Percentiles rank a stretch among this genome's conserved stretches.
Conservation (phyloP, 2,113 vertebrate genomes). For the Notechis scutatus region DNA sequence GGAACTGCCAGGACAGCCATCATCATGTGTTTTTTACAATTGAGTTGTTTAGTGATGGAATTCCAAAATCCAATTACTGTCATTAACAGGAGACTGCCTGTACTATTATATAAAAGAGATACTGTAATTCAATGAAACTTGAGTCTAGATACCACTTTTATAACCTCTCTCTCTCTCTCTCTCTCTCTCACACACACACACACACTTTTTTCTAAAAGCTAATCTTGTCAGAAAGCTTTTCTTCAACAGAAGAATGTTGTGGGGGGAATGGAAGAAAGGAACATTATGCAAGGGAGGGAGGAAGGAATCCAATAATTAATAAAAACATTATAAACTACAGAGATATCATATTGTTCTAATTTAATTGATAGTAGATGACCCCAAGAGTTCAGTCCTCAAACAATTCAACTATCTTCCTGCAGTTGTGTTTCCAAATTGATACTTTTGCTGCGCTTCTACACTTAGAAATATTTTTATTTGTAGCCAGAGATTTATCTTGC, state of each 20-base stretch:
- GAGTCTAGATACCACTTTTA: not conserved
- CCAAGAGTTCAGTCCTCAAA: not conserved
- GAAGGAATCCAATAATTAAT: not conserved
- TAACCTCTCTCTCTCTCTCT: not conserved
- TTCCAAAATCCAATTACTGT: not conserved
- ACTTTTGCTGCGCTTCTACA: not conserved
- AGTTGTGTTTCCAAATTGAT: not conserved
- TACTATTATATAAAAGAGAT: not conserved
- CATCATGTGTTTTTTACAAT: not conserved
- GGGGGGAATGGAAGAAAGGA: not conserved
- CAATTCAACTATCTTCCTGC: not conserved
- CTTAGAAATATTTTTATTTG: not conserved
- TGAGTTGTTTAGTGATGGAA: not conserved
- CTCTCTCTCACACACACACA: not conserved
- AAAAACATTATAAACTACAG: not conserved
- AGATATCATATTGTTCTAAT: not conserved
- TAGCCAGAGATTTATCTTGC: not conserved
- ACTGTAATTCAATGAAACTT: not conserved
- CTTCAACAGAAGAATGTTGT: not conserved
- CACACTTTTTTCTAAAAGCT: not conserved
- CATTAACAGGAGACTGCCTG: not conserved
- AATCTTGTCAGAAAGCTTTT: not conserved
- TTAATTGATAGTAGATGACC: not conserved
- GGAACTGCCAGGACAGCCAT: not conserved
- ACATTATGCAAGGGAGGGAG: not conserved